Evolutionary conservation across 2,797 vertebrate species (phyloP), one percentile per base, ranked within the genome.

Genomic region (Gobio occitaniae): DNA sequence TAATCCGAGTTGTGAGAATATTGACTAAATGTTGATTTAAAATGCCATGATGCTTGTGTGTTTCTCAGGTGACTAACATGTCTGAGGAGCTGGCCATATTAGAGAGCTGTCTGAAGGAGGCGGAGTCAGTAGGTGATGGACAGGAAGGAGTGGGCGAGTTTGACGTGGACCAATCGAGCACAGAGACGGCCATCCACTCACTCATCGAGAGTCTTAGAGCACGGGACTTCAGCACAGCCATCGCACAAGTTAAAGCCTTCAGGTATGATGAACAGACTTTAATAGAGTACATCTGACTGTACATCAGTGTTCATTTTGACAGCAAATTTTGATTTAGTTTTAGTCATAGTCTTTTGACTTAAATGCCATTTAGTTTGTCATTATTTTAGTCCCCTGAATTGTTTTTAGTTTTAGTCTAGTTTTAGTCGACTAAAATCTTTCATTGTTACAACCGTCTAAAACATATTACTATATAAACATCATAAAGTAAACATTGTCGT

Each of bases 121-220:
- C 96, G 0, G 97, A 99, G 89, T 92, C 93, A 0, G 94, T 94
- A 3, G 95, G 92, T 4, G 96, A 97, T 75, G 93, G 90, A 74
- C 96, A 95, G 1, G 96, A 97, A 92, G 97, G 97, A 54, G 93
- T 92, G 75, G 95, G 95, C 44, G 95, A 97, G 90, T 94, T 96
- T 48, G 96, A 97, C 89, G 92, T 95, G n/a, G 96, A 95, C 32
- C 97, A 98, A 86, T 94, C 95, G 47, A 97, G 93, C 90, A 96
- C 97, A 0, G 98, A 99, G 94, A 97, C 96, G 0, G 98, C 98
- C 69, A 98, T 99, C 92, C 98, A 99, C 88, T 97, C 97, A 16
- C 95, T 99, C 86, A 97, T 99, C 21, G 98, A 99, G 91, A 96
- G 95, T 41, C 94, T 99, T 89, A 95, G 97, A 92, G 96, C 93